Base-by-base conservation (phyloP, 92 coral and sea anemone genomes). In the Pocillopora grandis region DNA sequence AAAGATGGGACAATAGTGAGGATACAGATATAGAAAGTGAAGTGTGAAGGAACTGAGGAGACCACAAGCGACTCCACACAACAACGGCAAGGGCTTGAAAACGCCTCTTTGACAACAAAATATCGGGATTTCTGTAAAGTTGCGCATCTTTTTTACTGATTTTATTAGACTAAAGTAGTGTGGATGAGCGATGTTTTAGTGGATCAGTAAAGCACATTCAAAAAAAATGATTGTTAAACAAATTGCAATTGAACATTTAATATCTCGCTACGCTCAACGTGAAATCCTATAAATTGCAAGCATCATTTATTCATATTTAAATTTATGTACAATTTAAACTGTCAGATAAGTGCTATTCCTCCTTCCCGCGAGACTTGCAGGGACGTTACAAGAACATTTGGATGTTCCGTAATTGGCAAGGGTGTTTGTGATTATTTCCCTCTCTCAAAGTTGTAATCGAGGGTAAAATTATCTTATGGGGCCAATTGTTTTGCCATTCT, bases 171-270 rank as follows among this genome's bases (percentile, higher is more conserved):
- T 35, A n/a, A 70, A 58, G 5, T 60, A 60, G 42, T 58, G 76
- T 71, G 52, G 71, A 58, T 81, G 71, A 81, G 23, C 77, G 60
- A 70, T 13, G 3, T n/a, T 48, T 42, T 3, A 42, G 8, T 42
- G 52, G 85, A 70, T 71, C 77, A 60, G 71, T 69, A 56, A 9
- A 16, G 68, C 42, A 71, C 78, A 71, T 36, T 59, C 10, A 59
- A 13, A 67, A 65, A 65, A 5, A 71, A 71, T 35, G 14, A 27
- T 60, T 37, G 64, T 64, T 12, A 69, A 70, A 71, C 58, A 35
- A 37, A 15, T 68, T 36, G 59, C 77, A 68, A 52, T 80, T 11
- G 35, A 13, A 62, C 5, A 35, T 31, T 56, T 31, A 11, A 23
- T 11, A 14, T 58, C 35, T 76, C 36, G 42, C 33, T 10, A 16